Percentiles rank a stretch among this genome's conserved stretches.
Conservation (phyloP, 2,888 invertebrate species). For the Apodemia hepburni region DNA sequence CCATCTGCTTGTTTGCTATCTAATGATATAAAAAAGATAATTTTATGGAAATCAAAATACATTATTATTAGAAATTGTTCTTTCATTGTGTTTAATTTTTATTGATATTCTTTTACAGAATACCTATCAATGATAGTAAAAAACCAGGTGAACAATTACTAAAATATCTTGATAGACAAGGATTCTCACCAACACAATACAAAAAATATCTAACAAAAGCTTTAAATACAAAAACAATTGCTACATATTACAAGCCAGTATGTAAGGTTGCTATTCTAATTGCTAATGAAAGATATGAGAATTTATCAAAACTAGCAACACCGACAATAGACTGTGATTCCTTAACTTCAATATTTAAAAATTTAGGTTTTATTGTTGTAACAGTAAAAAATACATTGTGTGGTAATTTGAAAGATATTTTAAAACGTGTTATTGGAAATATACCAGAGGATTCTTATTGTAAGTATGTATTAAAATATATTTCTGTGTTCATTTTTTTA, state of each 20-base stretch:
- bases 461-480: conserved; percentile 41
- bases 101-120: conserved; percentile 37
- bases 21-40: no score
- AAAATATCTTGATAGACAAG: conserved; percentile 53
- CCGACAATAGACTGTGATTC: conserved; percentile 65
- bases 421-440: conserved; percentile 44
- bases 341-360: conserved; percentile 50
- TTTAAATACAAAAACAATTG: conserved; percentile 41
- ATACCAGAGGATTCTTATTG: conserved; percentile 66
- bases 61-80: no score
- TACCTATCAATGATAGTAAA: conserved; percentile 41
- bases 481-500: no score
- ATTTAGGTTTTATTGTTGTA: conserved; percentile 58
- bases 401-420: conserved; percentile 42
- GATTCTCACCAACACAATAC: conserved; percentile 48
- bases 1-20: no score
- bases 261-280: conserved; percentile 67
- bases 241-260: conserved; percentile 54
- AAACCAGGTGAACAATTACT: conserved; percentile 60
- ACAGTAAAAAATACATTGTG: conserved; percentile 53
- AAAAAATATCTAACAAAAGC: conserved; percentile 42
- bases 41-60: no score
- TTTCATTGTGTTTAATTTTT: no score
- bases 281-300: conserved; percentile 61
- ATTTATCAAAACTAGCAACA: conserved; percentile 61